A percentile compares a stretch with the other conserved stretches of the same genome.
Conservation (phyloP, 2,888 invertebrate species). For the Drosophila phalerata region DNA sequence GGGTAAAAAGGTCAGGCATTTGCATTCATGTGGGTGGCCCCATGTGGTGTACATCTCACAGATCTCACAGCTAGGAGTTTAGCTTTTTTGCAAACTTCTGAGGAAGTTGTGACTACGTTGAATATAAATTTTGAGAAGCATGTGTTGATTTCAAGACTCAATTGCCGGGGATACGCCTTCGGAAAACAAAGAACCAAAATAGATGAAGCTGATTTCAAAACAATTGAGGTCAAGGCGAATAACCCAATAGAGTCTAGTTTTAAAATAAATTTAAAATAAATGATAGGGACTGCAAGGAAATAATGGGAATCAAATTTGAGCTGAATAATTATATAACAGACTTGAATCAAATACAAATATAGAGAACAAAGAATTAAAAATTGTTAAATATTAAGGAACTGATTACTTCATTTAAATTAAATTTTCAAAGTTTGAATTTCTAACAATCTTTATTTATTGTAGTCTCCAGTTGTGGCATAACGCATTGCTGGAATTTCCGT, state of each 20-base stretch:
- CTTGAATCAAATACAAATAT: not conserved
- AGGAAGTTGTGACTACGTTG: conserved; percentile 40
- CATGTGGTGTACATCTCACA: conserved; percentile 47
- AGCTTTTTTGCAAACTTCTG: conserved; percentile 32
- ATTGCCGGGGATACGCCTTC: conserved; percentile 14
- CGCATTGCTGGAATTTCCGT: conserved; percentile 4
- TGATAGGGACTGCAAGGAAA: not conserved
- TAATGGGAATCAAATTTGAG: no score
- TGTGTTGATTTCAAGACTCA: conserved; percentile 21
- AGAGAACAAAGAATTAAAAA: not conserved
- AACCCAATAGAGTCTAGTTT: not conserved
- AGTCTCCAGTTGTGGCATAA: not conserved
- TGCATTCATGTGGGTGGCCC: conserved; percentile 73
- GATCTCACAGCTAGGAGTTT: conserved; percentile 40
- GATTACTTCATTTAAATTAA: not conserved
- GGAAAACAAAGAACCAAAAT: conserved; percentile 1
- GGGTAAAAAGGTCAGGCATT: conserved; percentile 55
- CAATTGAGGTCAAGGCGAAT: conserved; percentile 39
- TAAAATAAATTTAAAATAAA: not conserved
- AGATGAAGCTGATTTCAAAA: conserved; percentile 7
- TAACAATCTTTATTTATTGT: not conserved
- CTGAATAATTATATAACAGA: not conserved
- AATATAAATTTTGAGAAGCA: conserved; percentile 20
- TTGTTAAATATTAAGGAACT: not conserved
- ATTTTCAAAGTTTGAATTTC: not conserved